phyloP scores from a whole-genome alignment of 2,113 vertebrate genomes.

The Cavia porcellus region DNA sequence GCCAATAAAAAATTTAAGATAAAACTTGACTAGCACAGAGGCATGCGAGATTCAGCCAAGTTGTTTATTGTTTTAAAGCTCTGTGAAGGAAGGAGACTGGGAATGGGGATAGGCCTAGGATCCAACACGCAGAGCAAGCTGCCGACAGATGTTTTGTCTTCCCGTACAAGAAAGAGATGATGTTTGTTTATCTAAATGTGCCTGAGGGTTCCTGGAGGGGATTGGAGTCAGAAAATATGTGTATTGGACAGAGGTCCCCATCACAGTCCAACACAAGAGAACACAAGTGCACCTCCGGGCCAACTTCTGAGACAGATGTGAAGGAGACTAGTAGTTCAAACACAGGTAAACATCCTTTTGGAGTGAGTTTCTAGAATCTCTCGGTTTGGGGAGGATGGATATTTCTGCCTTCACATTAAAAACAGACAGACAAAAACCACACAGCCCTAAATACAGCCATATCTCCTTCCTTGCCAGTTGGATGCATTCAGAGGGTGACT shows the following conservation, averaged over 20 bases:
- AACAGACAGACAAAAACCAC: not conserved
- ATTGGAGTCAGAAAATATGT: not conserved
- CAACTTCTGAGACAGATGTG: not conserved
- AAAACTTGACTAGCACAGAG: not conserved
- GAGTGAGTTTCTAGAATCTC: not conserved
- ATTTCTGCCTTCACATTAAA: not conserved
- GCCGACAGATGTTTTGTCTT: not conserved
- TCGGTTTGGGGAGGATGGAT: rapidly evolving
- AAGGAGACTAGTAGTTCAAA: not conserved
- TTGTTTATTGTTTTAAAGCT: not conserved
- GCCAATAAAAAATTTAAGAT: not conserved
- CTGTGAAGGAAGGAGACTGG: not conserved
- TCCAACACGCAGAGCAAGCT: not conserved
- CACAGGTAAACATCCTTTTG: not conserved
- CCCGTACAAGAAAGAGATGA: not conserved
- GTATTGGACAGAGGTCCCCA: not conserved
- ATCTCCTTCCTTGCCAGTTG: not conserved
- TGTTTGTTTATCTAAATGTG: constrained; percentile 36
- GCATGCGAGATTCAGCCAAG: not conserved
- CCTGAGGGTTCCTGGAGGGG: not conserved
- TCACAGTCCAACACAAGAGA: not conserved
- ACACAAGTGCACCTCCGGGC: not conserved
- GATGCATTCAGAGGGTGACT: not conserved
- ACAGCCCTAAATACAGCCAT: not conserved
- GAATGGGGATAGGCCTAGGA: not conserved